Base-by-base conservation (phyloP, 2,113 vertebrate species). In the Rhineura floridana region DNA sequence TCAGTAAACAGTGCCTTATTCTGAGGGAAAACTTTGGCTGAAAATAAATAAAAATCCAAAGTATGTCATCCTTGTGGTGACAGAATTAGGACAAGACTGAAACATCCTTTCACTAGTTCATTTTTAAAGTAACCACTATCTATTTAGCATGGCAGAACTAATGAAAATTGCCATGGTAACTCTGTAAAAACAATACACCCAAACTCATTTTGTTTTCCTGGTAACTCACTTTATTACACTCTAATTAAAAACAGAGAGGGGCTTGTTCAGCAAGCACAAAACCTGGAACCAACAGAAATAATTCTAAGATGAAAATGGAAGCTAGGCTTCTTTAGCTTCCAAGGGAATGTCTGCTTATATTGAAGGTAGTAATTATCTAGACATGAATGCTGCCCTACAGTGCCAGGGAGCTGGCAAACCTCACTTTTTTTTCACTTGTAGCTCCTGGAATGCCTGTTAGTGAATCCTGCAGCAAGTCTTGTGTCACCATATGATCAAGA, bases 51-150 rank as follows among this genome's bases (percentile, higher is more conserved):
- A 81, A 28, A 91, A 30, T 80, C 77, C 89, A 39, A 91, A 92
- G 90, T 62, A 0, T 93, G 83, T 90, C 81, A 91, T 84, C 42
- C 59, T 79, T 88, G 46, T 80, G 46, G 42, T 92, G 95, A 93
- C 91, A 95, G 91, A 95, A 93, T 94, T 91, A 90, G 94, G 92
- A 87, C 88, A 88, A 92, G 90, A 81, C 50, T 63, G 81, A 93
- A 81, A 59, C 89, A 79, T 87, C 83, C 67, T 90, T 91, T 48
- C 85, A 81, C 69, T 91, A 88, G 86, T 90, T 91, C 86, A 86
- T 21, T 93, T 94, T 93, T 85, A 92, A 89, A 94, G 92, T 80
- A 91, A 93, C 83, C 63, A 91, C 89, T 94, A 90, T 94, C 69
- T 89, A 44, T 94, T 95, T 93, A 88, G 77, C 91, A 91, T 80